Percentiles rank a stretch among this genome's conserved stretches.
These are phyloP conservation scores for Pseudochirops cupreus DNA, from an alignment of 2,797 vertebrate species.

Conservation along the genomic window DNA sequence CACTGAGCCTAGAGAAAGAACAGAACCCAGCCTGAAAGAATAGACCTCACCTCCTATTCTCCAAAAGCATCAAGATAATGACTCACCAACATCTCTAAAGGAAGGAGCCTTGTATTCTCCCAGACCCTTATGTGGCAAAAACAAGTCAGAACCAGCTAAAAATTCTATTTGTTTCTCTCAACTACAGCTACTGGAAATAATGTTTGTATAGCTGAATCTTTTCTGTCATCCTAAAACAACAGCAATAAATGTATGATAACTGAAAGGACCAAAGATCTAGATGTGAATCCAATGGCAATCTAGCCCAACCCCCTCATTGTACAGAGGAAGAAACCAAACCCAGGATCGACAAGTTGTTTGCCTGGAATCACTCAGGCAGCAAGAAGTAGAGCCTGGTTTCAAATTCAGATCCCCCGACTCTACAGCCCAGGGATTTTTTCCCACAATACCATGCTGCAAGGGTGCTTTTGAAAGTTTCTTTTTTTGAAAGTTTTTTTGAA, in stretches of 20 bases:
- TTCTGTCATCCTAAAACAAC: background rate
- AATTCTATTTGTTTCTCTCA: background rate
- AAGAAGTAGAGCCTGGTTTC: background rate
- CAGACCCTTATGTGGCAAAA: background rate
- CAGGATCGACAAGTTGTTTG: background rate
- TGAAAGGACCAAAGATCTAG: background rate
- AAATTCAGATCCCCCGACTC: no score
- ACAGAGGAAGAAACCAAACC: slow-evolving; percentile 3
- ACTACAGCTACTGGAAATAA: background rate
- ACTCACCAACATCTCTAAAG: background rate
- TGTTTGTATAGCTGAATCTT: background rate
- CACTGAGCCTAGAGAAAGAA: background rate
- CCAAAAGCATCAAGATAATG: background rate
- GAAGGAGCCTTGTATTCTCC: background rate
- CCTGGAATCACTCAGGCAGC: background rate
- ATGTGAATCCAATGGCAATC: background rate
- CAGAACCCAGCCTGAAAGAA: background rate
- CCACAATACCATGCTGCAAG: background rate
- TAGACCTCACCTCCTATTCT: background rate
- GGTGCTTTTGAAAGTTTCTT: no score
- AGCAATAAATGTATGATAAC: background rate
- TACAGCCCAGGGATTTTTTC: background rate
- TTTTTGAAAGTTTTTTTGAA: no score
- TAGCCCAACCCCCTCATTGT: background rate
- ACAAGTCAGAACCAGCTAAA: background rate